Conservation (phyloP, 2,113 vertebrate species). For the Plecturocebus donacophilus region DNA sequence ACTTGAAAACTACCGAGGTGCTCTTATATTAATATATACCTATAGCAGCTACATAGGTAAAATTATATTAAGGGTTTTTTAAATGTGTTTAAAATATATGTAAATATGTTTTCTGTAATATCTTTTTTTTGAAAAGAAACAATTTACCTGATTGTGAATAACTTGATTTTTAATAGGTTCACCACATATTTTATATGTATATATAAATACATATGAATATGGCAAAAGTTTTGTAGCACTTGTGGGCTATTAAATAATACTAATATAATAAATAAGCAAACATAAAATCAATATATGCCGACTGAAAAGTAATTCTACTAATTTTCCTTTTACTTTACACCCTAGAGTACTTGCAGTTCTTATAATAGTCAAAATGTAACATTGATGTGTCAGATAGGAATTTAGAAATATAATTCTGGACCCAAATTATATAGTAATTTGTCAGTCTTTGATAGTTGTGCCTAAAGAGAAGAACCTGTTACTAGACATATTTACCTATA, state of each 20-base stretch:
- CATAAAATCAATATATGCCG: neutral
- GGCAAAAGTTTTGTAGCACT: neutral
- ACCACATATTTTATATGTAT: neutral
- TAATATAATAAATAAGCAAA: neutral
- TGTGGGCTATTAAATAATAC: too few species aligned
- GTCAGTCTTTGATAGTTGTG: neutral
- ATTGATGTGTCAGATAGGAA: neutral
- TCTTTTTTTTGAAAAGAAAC: neutral
- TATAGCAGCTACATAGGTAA: neutral
- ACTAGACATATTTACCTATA: neutral
- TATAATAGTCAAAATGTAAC: neutral
- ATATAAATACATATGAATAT: neutral
- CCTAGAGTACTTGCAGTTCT: neutral
- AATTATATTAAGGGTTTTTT: neutral
- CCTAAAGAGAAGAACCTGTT: neutral
- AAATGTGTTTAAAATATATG: neutral
- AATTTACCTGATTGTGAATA: constrained; percentile 4
- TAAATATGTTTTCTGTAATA: neutral
- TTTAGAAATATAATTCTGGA: constrained; percentile 28
- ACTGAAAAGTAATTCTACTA: constrained; percentile 15
- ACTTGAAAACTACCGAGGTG: neutral
- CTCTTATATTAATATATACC: neutral
- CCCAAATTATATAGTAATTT: neutral
- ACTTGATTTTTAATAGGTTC: neutral
- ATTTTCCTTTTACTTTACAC: neutral